These are phyloP conservation scores for Gyps fulvus DNA, from an alignment of 2,113 vertebrate species.

Conservation along the genomic window DNA sequence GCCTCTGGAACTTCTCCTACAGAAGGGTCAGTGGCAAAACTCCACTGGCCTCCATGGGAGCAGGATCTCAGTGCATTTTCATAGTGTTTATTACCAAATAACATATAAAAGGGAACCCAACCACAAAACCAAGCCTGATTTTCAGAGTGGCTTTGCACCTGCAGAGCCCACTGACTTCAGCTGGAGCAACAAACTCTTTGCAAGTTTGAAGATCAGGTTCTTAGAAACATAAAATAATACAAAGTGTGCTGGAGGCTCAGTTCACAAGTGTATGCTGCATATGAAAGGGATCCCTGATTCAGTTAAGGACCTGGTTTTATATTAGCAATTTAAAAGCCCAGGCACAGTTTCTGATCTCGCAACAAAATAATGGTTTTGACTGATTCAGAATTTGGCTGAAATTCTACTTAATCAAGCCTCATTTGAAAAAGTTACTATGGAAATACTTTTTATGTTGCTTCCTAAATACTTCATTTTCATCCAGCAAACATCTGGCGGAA, in stretches of 20 bases:
- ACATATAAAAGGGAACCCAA: not conserved
- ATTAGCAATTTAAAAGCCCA: not conserved
- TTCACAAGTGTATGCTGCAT: not conserved
- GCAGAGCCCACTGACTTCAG: conserved; percentile 14
- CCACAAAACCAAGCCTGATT: not conserved
- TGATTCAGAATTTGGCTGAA: not conserved
- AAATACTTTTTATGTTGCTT: not conserved
- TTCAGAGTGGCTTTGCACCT: conserved; percentile 39
- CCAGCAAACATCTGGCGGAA: not conserved
- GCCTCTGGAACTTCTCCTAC: not conserved
- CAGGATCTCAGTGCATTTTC: not conserved
- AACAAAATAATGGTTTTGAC: not conserved
- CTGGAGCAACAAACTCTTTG: not conserved
- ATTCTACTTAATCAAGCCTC: not conserved
- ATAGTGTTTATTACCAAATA: not conserved
- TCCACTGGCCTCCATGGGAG: not conserved
- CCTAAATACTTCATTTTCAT: not conserved
- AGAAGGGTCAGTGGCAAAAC: not conserved
- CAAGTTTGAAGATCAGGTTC: not conserved
- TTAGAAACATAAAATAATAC: not conserved
- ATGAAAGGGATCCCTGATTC: not conserved
- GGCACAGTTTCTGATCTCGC: not conserved
- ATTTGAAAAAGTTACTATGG: not conserved
- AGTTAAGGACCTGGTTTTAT: not conserved
- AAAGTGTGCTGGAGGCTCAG: not conserved